A percentile compares a stretch with the other conserved stretches of the same genome.
These are phyloP conservation scores for Rhea americana DNA, from an alignment of 2,113 vertebrate genomes.

Conservation along the genomic window DNA sequence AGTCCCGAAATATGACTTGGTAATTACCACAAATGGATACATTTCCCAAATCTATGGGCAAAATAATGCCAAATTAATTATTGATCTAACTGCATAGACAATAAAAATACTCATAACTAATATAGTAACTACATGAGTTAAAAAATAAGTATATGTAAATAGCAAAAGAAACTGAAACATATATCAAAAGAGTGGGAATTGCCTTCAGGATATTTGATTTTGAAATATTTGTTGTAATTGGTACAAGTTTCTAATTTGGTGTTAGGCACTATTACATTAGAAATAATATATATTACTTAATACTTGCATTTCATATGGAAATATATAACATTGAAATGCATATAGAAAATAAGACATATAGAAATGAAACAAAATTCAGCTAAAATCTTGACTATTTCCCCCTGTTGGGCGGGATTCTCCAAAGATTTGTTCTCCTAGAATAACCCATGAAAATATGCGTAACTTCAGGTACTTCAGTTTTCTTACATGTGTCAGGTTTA, in stretches of 20 bases:
- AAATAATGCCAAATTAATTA: background rate
- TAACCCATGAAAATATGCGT: background rate
- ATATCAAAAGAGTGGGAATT: background rate
- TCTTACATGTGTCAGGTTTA: background rate
- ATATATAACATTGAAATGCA: background rate
- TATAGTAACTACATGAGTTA: background rate
- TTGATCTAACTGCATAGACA: background rate
- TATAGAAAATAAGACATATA: background rate
- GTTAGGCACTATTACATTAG: background rate
- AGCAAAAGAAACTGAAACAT: background rate
- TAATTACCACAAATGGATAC: background rate
- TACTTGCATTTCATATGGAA: background rate
- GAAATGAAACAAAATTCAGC: background rate
- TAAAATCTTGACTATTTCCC: background rate
- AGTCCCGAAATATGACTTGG: background rate
- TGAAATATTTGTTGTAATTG: background rate
- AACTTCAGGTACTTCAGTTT: background rate
- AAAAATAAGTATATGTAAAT: background rate
- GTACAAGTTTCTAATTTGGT: background rate
- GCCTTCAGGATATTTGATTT: background rate
- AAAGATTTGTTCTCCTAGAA: background rate
- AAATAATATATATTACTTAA: conserved; percentile 21
- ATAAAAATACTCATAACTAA: background rate
- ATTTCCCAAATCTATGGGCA: background rate
- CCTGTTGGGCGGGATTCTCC: accelerated